Evolutionary conservation across 2,888 invertebrate genomes (phyloP).

Genomic region (Adelognathus sp.): DNA sequence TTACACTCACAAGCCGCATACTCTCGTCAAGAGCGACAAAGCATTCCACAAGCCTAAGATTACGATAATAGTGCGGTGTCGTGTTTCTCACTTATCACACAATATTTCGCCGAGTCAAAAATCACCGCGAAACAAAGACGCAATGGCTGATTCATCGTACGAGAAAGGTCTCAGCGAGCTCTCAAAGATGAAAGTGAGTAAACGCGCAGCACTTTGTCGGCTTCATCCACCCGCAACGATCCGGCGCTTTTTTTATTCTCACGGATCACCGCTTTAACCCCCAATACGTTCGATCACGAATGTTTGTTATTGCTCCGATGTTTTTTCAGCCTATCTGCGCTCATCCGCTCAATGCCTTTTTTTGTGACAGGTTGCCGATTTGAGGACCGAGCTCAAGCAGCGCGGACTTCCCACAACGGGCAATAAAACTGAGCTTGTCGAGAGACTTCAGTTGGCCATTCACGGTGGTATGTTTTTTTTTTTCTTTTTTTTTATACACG

Average conservation of each 20-base stretch:
- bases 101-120: not conserved
- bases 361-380: slow-evolving; percentile 88
- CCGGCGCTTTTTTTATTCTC: not conserved
- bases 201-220: not conserved
- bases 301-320: not conserved
- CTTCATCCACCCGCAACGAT: not conserved
- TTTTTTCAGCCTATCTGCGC: not conserved
- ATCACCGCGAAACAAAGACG: not conserved
- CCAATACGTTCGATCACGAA: slow-evolving; percentile 25
- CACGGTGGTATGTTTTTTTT: slow-evolving; percentile 76
- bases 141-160: slow-evolving; percentile 79
- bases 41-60: not conserved
- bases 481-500: too few species aligned
- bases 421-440: slow-evolving; percentile 91
- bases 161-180: slow-evolving; percentile 78
- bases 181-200: slow-evolving; percentile 78
- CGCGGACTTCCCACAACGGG: slow-evolving; percentile 89
- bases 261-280: slow-evolving; percentile 57
- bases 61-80: not conserved
- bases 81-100: not conserved
- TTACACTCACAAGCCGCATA: not conserved
- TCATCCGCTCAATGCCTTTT: not conserved
- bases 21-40: not conserved
- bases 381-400: slow-evolving; percentile 91
- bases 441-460: slow-evolving; percentile 87